Percentiles rank a stretch among this genome's conserved stretches.
Conservation (phyloP, 2,888 invertebrate genomes). For the Tanytarsus gracilentus region DNA sequence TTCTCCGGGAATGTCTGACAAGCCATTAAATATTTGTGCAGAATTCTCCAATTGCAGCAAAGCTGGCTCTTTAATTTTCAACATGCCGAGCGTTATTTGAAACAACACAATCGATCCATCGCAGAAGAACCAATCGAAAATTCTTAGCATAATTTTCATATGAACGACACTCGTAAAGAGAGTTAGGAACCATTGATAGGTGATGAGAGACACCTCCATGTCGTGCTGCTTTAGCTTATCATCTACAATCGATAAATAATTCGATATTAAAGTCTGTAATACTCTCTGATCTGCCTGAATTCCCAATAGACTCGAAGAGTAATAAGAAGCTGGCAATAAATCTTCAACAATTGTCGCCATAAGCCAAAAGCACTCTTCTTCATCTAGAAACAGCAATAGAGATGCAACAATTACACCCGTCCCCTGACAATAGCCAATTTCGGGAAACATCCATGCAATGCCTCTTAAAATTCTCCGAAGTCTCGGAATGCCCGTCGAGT, state of each 20-base stretch:
- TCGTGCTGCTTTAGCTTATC: slow-evolving; percentile 88
- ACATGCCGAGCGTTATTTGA: slow-evolving; percentile 88
- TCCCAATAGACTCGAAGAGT: slow-evolving; percentile 80
- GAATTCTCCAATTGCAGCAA: slow-evolving; percentile 84
- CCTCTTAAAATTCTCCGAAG: slow-evolving; percentile 81
- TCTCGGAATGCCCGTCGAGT: slow-evolving; percentile 87
- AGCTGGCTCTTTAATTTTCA: slow-evolving; percentile 77
- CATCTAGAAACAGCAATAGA: slow-evolving; percentile 85
- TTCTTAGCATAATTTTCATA: slow-evolving; percentile 79
- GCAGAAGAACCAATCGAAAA: slow-evolving; percentile 97
- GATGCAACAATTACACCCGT: slow-evolving; percentile 80
- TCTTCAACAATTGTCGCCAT: slow-evolving; percentile 99
- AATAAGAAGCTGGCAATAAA: slow-evolving; percentile 92
- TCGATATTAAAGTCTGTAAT: slow-evolving; percentile 81
- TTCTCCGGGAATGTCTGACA: slow-evolving; percentile 91
- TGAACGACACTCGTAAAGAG: slow-evolving; percentile 94
- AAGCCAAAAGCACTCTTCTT: slow-evolving; percentile 99
- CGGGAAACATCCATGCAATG: slow-evolving; percentile 90
- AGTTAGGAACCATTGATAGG: slow-evolving; percentile 95
- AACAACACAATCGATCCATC: slow-evolving; percentile 93
- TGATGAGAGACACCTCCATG: slow-evolving; percentile 89
- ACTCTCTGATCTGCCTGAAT: slow-evolving; percentile 95
- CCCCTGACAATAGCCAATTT: slow-evolving; percentile 57
- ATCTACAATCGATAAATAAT: slow-evolving; percentile 82
- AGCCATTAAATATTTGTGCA: slow-evolving; percentile 93